phyloP scores from a whole-genome alignment of 2,113 vertebrate genomes.

The Carassius carassius region DNA sequence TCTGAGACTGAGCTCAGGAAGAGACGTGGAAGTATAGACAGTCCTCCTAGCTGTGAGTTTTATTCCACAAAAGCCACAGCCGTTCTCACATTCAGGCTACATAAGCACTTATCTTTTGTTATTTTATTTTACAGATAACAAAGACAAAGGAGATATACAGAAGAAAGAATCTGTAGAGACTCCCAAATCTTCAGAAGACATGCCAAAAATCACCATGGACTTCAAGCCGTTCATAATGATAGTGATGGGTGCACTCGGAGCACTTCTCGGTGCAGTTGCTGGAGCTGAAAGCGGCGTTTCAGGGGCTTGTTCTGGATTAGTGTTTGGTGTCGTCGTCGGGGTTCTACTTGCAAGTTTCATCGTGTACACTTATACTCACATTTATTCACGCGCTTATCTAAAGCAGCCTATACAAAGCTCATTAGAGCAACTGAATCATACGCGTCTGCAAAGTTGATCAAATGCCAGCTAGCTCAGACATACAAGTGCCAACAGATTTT shows the following conservation, averaged over 20 bases:
- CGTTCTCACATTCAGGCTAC: neutral
- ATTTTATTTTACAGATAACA: too few species aligned
- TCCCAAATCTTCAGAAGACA: neutral
- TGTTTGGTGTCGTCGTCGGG: neutral
- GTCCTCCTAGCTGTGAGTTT: too few species aligned
- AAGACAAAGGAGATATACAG: neutral
- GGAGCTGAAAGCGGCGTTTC: conserved; percentile 31
- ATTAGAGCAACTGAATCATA: neutral
- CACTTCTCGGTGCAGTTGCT: conserved; percentile 44
- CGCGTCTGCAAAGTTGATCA: neutral
- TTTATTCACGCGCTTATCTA: neutral
- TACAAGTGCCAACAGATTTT: neutral
- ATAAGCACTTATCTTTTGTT: too few species aligned
- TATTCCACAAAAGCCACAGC: neutral
- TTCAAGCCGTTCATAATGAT: too few species aligned
- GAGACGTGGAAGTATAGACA: too few species aligned
- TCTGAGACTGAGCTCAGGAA: neutral
- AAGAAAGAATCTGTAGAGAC: neutral
- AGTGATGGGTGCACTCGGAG: conserved; percentile 19
- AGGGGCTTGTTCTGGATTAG: neutral
- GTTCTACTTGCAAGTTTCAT: neutral
- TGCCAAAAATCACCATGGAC: neutral
- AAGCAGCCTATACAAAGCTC: neutral
- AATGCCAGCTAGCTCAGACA: neutral
- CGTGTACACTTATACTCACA: neutral